Percentiles rank a stretch among this genome's conserved stretches.
phyloP scores from a whole-genome alignment of 2,113 vertebrate genomes.

The Muntiacus reevesi region DNA sequence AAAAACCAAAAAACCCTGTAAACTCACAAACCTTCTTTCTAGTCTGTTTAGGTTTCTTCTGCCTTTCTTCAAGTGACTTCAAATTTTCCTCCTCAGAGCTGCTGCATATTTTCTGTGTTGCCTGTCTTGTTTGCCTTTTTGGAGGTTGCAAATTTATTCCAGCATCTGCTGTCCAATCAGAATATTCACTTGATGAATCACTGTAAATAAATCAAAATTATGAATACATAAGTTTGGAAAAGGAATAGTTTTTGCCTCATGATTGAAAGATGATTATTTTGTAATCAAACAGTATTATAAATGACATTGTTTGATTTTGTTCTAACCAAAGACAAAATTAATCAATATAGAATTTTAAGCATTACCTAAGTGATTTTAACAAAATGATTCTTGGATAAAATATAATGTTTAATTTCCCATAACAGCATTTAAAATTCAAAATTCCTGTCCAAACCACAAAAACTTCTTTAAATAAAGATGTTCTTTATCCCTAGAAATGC shows the following conservation, averaged over 20 bases:
- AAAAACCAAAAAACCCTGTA: neutral
- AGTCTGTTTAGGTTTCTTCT: constrained; percentile 90
- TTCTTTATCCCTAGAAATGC: neutral
- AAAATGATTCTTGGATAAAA: constrained; percentile 9
- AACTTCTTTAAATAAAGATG: constrained; percentile 16
- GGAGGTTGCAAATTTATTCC: constrained; percentile 98
- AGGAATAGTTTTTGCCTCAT: neutral
- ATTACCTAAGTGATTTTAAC: constrained; percentile 4
- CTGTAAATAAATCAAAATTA: constrained; percentile 76
- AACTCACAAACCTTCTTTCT: constrained; percentile 86
- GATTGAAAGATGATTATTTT: neutral
- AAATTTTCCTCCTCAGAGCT: constrained; percentile 95
- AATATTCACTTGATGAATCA: constrained; percentile 97
- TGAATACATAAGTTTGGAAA: neutral
- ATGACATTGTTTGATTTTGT: neutral
- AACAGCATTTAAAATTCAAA: constrained; percentile 45
- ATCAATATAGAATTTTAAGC: neutral
- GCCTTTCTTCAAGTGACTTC: constrained; percentile 82
- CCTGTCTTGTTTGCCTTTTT: constrained; percentile 91
- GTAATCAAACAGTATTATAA: constrained; percentile 29
- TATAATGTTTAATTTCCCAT: neutral
- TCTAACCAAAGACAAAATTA: neutral
- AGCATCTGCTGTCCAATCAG: constrained; percentile 98
- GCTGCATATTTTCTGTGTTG: constrained; percentile 85
- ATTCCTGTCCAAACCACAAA: neutral